phyloP scores from a whole-genome alignment of 2,113 vertebrate species.

The Archocentrus centrarchus region DNA sequence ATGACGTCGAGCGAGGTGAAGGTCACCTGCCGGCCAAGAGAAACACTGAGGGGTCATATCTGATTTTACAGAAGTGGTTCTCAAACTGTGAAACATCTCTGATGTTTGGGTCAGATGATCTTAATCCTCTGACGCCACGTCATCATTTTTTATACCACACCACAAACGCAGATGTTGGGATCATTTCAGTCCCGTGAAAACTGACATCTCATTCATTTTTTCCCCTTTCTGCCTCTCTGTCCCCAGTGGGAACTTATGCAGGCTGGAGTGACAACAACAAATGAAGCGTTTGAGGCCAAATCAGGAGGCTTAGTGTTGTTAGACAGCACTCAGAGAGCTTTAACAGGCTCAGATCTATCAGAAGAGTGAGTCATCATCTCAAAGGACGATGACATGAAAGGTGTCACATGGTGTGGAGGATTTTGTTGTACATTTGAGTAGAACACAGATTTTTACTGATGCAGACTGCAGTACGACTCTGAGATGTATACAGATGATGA shows the following conservation, averaged over 20 bases:
- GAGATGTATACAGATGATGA: too few relatives aligned
- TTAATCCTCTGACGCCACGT: not conserved
- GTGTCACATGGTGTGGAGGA: rapidly evolving
- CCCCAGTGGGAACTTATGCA: too few relatives aligned
- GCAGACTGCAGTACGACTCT: rapidly evolving
- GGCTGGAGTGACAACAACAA: too few relatives aligned
- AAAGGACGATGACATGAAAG: too few relatives aligned
- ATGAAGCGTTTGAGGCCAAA: too few relatives aligned
- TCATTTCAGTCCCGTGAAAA: not conserved
- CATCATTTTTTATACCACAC: not conserved
- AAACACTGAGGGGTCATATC: not conserved
- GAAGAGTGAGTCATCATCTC: too few relatives aligned
- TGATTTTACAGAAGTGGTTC: not conserved
- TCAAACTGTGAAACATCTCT: not conserved
- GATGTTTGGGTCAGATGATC: not conserved
- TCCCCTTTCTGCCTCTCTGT: rapidly evolving
- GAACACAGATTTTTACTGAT: rapidly evolving
- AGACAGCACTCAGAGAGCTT: too few relatives aligned
- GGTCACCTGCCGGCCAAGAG: conserved; percentile 80
- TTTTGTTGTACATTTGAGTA: not conserved
- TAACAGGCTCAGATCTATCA: too few relatives aligned
- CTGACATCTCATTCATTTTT: not conserved
- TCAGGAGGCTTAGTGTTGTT: too few relatives aligned
- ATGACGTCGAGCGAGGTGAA: conserved; percentile 90
- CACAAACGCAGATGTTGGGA: not conserved